A percentile compares a stretch with the other conserved stretches of the same genome.
phyloP scores from a whole-genome alignment of 2,888 invertebrate genomes.

The Eulithis prunata region DNA sequence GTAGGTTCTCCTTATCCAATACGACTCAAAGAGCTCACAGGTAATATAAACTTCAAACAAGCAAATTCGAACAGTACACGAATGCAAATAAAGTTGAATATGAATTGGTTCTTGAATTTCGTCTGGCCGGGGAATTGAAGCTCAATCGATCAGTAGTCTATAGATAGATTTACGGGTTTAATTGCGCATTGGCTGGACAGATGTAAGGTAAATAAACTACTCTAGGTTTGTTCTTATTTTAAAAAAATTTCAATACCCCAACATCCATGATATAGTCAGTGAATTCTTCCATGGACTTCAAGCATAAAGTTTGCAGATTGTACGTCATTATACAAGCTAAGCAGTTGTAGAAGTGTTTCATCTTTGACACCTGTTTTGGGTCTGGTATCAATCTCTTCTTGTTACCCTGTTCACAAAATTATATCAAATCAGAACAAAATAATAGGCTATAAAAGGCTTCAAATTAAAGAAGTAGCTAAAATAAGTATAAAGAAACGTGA shows the following conservation, averaged over 20 bases:
- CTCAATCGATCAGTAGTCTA: constrained; percentile 22
- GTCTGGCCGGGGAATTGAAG: constrained; percentile 8
- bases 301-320: constrained; percentile 91
- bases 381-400: constrained; percentile 88
- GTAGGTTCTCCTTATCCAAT: constrained; percentile 7
- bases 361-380: constrained; percentile 85
- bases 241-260: constrained; percentile 79
- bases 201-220: neutral
- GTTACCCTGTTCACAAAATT: constrained; percentile 79
- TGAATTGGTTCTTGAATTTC: neutral
- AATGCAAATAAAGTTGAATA: constrained; percentile 11
- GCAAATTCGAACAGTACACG: constrained; percentile 4
- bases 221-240: neutral
- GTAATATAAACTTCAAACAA: constrained; percentile 1
- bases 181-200: neutral
- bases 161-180: constrained; percentile 1
- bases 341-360: constrained; percentile 93
- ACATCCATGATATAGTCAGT: constrained; percentile 90
- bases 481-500: neutral
- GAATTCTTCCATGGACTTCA: constrained; percentile 91
- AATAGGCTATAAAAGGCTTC: neutral
- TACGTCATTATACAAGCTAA: constrained; percentile 94
- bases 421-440: constrained; percentile 1
- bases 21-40: constrained; percentile 8
- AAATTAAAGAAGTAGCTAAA: constrained; percentile 11